phyloP scores from a whole-genome alignment of 2,888 invertebrate genomes.

The Lepidocyrtinus sp. region DNA sequence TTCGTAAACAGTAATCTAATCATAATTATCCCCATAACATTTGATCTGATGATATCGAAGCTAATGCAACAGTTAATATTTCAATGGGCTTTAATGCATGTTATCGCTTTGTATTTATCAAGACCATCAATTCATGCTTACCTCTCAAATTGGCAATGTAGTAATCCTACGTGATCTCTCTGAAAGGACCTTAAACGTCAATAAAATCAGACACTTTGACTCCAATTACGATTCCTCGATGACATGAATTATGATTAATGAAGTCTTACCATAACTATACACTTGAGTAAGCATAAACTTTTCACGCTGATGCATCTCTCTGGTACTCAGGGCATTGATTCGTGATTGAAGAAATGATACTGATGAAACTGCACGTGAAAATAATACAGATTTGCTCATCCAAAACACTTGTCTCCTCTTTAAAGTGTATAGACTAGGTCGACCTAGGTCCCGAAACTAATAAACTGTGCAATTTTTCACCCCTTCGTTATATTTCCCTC shows the following conservation, averaged over 20 bases:
- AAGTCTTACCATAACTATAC: neutral
- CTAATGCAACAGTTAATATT: neutral
- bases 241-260: conserved; percentile 26
- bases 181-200: conserved; percentile 35
- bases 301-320: too few species aligned
- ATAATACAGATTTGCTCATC: too few species aligned
- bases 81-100: neutral
- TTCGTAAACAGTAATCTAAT: neutral
- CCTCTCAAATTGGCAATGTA: neutral
- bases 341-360: too few species aligned
- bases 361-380: too few species aligned
- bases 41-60: too few species aligned
- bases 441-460: too few species aligned
- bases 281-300: too few species aligned
- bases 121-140: neutral
- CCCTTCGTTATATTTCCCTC: too few species aligned
- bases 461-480: too few species aligned
- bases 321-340: too few species aligned
- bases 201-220: conserved; percentile 54
- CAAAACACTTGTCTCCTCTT: too few species aligned
- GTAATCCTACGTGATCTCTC: neutral
- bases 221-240: conserved; percentile 47
- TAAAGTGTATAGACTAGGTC: too few species aligned
- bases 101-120: conserved; percentile 3
- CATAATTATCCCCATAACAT: neutral